These are phyloP conservation scores for Festucalex cinctus DNA, from an alignment of 2,113 vertebrate species.

Conservation along the genomic window DNA sequence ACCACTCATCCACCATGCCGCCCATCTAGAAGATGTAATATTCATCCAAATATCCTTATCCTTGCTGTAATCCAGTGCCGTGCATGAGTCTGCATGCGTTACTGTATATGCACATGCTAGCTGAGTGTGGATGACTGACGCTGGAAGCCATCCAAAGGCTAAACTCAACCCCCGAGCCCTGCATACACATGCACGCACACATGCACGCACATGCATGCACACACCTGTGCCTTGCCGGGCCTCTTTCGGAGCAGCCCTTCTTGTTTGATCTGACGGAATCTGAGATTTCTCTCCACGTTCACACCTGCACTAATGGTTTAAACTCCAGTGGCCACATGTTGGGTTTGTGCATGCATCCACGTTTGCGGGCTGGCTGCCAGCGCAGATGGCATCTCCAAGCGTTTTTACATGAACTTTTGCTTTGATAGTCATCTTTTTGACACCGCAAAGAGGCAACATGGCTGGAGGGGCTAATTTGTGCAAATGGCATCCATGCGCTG, in stretches of 20 bases:
- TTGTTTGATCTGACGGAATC: conserved; percentile 35
- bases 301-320: conserved; percentile 10
- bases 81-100: background rate
- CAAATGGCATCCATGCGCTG: no score
- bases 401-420: background rate
- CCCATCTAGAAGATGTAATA: background rate
- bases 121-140: conserved; percentile 11
- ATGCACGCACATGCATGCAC: no score
- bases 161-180: conserved; percentile 3
- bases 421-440: background rate
- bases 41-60: background rate
- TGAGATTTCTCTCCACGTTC: conserved; percentile 16
- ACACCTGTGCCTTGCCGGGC: conserved; percentile 46
- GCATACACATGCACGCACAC: conserved; percentile 10
- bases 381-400: conserved; percentile 2
- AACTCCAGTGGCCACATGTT: conserved; percentile 16
- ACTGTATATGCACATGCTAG: background rate
- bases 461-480: background rate
- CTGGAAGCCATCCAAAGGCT: conserved; percentile 48
- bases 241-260: conserved; percentile 3
- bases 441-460: background rate
- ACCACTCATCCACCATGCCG: no score
- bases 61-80: background rate
- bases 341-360: background rate
- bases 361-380: background rate